Evolutionary conservation across 1,140 invertebrate species (phyloP).

Genomic region (Drosophila melanica): DNA sequence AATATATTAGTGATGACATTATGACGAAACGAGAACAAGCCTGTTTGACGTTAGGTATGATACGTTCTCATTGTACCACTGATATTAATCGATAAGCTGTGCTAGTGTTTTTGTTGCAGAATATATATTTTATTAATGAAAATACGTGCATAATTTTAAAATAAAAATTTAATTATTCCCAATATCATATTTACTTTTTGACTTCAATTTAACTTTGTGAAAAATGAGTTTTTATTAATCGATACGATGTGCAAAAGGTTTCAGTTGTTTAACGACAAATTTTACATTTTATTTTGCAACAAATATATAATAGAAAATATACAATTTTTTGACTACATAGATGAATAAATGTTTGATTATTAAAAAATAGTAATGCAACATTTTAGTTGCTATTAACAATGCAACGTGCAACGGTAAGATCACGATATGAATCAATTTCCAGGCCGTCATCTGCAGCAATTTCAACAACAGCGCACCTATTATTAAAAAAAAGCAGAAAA

Average conservation of each 20-base stretch:
- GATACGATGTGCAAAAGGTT: too few relatives aligned
- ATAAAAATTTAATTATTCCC: too few relatives aligned
- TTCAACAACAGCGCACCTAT: constrained; percentile 65
- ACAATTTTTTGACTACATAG: too few relatives aligned
- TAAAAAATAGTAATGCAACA: too few relatives aligned
- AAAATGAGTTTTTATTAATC: too few relatives aligned
- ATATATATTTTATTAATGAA: background rate
- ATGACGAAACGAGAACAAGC: background rate
- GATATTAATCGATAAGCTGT: constrained; percentile 1
- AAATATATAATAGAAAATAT: too few relatives aligned
- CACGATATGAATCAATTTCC: constrained; percentile 60
- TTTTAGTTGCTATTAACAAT: constrained; percentile 40
- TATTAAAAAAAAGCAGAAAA: background rate
- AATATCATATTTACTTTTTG: too few relatives aligned
- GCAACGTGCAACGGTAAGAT: constrained; percentile 60
- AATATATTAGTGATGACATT: background rate
- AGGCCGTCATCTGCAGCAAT: constrained; percentile 53
- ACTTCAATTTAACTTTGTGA: too few relatives aligned
- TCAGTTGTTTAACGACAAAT: too few relatives aligned
- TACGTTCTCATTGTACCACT: background rate
- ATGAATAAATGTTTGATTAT: too few relatives aligned
- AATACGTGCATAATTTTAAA: background rate
- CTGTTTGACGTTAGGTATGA: background rate
- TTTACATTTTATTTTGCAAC: too few relatives aligned
- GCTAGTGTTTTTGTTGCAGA: background rate